Conservation (phyloP, 2,113 vertebrate genomes). For the Anas platyrhynchos region DNA sequence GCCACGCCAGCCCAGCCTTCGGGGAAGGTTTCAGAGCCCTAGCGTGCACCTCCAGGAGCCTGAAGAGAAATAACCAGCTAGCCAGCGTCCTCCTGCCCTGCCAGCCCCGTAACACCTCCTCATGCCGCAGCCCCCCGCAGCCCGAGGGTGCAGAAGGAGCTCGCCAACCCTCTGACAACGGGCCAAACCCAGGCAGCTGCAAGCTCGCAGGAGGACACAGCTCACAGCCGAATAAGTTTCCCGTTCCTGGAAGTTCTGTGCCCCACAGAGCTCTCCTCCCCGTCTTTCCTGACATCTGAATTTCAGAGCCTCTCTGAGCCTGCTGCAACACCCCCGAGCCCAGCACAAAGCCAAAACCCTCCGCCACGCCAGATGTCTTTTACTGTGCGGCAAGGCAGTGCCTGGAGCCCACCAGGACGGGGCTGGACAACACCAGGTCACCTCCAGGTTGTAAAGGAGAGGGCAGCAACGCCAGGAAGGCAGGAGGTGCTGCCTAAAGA, state of each 20-base stretch:
- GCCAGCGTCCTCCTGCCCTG: background rate
- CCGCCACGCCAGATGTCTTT: background rate
- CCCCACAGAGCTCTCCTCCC: background rate
- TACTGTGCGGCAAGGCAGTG: no score
- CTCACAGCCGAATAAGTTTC: background rate
- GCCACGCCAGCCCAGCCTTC: background rate
- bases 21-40: background rate
- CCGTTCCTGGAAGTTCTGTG: background rate
- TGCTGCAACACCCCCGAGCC: background rate
- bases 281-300: no score
- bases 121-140: background rate
- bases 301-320: background rate
- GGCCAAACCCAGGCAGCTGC: background rate
- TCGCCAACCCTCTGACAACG: background rate
- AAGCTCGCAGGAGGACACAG: background rate
- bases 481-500: background rate
- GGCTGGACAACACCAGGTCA: background rate
- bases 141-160: background rate
- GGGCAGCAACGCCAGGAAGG: background rate
- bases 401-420: background rate
- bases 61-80: background rate
- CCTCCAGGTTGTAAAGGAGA: background rate
- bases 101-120: background rate
- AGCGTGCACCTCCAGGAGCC: background rate
- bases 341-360: background rate